A percentile compares a stretch with the other conserved stretches of the same genome.
phyloP scores from a whole-genome alignment of 2,113 vertebrate species.

The Gopherus evgoodei region DNA sequence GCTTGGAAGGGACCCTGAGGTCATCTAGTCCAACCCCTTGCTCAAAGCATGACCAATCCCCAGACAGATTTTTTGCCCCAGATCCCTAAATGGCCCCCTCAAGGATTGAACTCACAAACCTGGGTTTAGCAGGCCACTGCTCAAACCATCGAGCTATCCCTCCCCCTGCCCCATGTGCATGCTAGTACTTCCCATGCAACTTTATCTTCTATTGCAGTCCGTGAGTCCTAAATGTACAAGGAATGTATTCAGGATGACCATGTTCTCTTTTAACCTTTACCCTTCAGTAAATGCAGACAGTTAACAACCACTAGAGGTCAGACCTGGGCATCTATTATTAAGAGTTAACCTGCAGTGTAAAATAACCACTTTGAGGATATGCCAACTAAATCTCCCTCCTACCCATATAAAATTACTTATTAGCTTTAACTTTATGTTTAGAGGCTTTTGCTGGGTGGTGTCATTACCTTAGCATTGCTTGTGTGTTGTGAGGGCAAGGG shows the following conservation, averaged over 20 bases:
- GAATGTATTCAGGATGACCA: neutral
- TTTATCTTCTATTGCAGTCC: neutral
- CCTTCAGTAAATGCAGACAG: neutral
- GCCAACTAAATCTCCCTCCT: neutral
- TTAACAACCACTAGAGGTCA: neutral
- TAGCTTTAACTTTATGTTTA: neutral
- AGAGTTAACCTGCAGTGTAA: neutral
- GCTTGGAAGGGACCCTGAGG: no score
- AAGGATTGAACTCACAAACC: no score
- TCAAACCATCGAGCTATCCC: no score
- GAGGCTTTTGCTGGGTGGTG: neutral
- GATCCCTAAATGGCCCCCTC: no score
- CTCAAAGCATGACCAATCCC: no score
- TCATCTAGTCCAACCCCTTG: no score
- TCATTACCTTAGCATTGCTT: neutral
- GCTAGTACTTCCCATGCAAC: neutral
- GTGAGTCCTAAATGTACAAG: neutral
- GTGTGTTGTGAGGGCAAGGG: neutral
- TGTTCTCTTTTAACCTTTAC: neutral
- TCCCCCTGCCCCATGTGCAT: accelerated
- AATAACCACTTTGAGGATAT: neutral
- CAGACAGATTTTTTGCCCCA: no score
- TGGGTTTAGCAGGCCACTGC: no score
- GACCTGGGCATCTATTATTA: neutral
- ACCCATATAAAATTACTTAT: neutral